Evolutionary conservation across 2,888 invertebrate genomes (phyloP).

Genomic region (Salpingus planirostris): DNA sequence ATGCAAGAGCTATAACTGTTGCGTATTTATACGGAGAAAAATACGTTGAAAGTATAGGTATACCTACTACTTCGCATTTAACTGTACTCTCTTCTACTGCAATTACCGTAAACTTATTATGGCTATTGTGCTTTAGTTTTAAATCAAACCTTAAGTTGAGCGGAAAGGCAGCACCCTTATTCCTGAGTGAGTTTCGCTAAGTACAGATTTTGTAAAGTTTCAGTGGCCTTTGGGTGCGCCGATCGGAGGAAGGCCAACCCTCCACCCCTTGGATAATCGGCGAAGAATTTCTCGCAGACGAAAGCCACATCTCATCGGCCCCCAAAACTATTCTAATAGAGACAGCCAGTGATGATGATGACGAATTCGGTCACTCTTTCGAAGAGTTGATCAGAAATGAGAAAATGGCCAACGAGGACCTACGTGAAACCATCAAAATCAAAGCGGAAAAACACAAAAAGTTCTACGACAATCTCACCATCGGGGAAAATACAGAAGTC

Average conservation of each 20-base stretch:
- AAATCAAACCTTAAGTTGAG: no score
- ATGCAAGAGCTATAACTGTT: no score
- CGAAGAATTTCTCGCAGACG: not conserved
- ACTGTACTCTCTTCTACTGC: no score
- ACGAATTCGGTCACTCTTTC: slow-evolving; percentile 4
- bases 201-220: slow-evolving; percentile 28
- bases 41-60: no score
- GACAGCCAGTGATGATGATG: no score
- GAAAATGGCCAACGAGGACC: slow-evolving; percentile 17
- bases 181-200: not conserved
- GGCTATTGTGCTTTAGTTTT: no score
- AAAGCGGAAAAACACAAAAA: slow-evolving; percentile 33
- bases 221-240: slow-evolving; percentile 33
- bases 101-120: no score
- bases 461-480: slow-evolving; percentile 28
- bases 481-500: slow-evolving; percentile 11
- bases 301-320: not conserved
- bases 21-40: no score
- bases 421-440: slow-evolving; percentile 26
- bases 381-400: slow-evolving; percentile 6
- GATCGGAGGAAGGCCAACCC: slow-evolving; percentile 24
- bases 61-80: no score
- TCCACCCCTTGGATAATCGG: slow-evolving; percentile 28
- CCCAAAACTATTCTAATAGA: no score
- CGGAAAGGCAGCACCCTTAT: not conserved